A percentile compares a stretch with the other conserved stretches of the same genome.
Evolutionary conservation across 53 echinoderm and acorn worm genomes (phyloP).

Genomic region (Crossaster papposus): DNA sequence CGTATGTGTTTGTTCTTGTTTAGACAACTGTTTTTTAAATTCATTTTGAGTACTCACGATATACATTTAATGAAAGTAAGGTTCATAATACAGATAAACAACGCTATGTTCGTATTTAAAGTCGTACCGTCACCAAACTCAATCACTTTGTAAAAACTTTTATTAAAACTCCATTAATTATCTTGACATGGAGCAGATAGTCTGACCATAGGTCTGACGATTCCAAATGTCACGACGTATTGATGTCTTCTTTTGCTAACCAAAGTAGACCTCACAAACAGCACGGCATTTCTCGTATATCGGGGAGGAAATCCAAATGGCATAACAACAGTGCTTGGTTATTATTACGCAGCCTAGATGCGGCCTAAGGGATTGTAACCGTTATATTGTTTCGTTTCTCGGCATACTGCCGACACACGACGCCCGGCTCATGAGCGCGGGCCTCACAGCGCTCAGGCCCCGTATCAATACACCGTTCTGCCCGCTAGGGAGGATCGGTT

Average conservation of each 20-base stretch:
- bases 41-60: too few relatives aligned
- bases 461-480: not conserved
- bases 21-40: too few relatives aligned
- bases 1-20: too few relatives aligned
- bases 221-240: not conserved
- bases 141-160: not conserved
- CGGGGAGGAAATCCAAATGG: too few relatives aligned
- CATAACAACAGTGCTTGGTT: too few relatives aligned
- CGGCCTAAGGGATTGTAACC: not conserved
- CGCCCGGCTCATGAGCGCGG: constrained; percentile 8
- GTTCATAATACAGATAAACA: too few relatives aligned
- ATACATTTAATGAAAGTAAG: too few relatives aligned
- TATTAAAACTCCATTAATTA: constrained; percentile 3
- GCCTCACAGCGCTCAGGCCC: not conserved
- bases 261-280: not conserved
- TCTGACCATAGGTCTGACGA: not conserved
- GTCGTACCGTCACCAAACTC: too few relatives aligned
- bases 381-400: not conserved
- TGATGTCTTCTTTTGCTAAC: not conserved
- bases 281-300: too few relatives aligned
- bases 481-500: constrained; percentile 4
- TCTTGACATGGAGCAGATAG: constrained; percentile 1
- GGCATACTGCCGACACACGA: constrained; percentile 22
- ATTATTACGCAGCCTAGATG: not conserved
- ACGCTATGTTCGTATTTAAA: too few relatives aligned